Evolutionary conservation across 2,888 invertebrate species (phyloP).

Genomic region (Syrphus vitripennis): DNA sequence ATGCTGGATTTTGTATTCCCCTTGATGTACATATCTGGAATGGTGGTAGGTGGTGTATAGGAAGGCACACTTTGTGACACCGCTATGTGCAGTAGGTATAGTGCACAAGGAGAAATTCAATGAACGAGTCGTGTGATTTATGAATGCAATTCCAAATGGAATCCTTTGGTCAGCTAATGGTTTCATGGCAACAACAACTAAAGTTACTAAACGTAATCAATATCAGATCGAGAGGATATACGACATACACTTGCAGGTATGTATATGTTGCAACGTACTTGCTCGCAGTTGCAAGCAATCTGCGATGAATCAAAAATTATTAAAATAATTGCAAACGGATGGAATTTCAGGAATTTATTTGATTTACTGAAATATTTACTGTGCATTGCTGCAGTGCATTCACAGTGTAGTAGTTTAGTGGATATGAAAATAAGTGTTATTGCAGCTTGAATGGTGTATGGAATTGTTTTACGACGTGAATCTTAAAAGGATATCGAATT

Average conservation of each 20-base stretch:
- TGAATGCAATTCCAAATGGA: slow-evolving; percentile 67
- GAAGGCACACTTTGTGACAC: slow-evolving; percentile 20
- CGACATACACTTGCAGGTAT: too few species aligned
- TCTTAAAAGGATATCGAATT: slow-evolving; percentile 45
- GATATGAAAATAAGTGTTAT: background rate
- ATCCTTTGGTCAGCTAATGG: slow-evolving; percentile 65
- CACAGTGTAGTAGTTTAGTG: background rate
- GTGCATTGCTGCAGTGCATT: background rate
- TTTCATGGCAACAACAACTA: slow-evolving; percentile 48
- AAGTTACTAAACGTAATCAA: slow-evolving; percentile 38
- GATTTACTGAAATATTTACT: slow-evolving; percentile 43
- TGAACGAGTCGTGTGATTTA: slow-evolving; percentile 65
- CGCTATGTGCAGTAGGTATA: slow-evolving; percentile 12
- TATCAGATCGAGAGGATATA: slow-evolving; percentile 27
- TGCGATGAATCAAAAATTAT: slow-evolving; percentile 68
- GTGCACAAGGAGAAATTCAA: slow-evolving; percentile 45
- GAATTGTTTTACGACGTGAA: background rate
- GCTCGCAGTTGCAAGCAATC: slow-evolving; percentile 40
- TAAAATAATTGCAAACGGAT: slow-evolving; percentile 68
- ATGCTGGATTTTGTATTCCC: slow-evolving; percentile 26
- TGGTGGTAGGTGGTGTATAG: background rate
- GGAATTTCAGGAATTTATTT: slow-evolving; percentile 67
- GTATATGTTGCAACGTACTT: background rate
- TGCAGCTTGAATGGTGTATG: background rate
- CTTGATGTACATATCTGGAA: background rate